phyloP scores from a whole-genome alignment of 2,113 vertebrate genomes.

The Alectura lathami region DNA sequence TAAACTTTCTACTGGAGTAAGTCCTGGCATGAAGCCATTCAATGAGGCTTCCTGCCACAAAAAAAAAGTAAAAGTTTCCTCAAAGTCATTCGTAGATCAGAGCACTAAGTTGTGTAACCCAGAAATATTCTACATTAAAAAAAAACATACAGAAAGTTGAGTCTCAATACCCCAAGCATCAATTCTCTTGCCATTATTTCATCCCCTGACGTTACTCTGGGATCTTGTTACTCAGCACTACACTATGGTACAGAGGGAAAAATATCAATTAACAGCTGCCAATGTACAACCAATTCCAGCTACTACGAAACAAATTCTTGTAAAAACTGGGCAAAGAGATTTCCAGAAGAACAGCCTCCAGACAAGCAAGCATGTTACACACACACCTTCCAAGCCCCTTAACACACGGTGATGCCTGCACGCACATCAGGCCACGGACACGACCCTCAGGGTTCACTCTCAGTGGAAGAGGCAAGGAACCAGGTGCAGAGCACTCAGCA shows the following conservation, averaged over 20 bases:
- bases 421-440: fast-evolving
- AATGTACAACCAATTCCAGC: not conserved
- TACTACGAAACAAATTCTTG: not conserved
- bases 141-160: not conserved
- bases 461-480: not conserved
- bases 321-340: not conserved
- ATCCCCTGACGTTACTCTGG: not conserved
- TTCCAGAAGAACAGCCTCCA: not conserved
- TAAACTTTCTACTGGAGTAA: not conserved
- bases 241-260: not conserved
- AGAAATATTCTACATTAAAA: not conserved
- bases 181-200: not conserved
- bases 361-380: not conserved
- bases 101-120: not conserved
- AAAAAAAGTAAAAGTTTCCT: not conserved
- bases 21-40: not conserved
- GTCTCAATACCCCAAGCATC: not conserved
- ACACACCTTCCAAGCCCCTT: not conserved
- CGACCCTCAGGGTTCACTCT: not conserved
- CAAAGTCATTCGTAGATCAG: not conserved
- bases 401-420: not conserved
- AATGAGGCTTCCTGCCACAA: not conserved
- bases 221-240: not conserved
- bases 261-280: not conserved
- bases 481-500: not conserved